Conservation (phyloP, 2,113 vertebrate genomes). For the Himantopus leucocephalus region DNA sequence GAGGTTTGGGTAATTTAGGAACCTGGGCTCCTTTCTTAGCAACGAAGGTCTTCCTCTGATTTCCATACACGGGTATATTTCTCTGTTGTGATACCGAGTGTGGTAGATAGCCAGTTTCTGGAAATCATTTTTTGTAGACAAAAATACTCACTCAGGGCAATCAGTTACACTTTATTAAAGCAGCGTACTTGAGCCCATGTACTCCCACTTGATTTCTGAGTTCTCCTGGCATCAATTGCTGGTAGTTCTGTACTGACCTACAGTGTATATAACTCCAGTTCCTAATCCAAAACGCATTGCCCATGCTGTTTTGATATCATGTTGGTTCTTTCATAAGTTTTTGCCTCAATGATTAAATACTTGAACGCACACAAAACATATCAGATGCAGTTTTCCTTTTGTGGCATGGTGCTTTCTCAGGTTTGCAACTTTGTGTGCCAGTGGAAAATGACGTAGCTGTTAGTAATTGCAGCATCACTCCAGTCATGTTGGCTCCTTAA, state of each 20-base stretch:
- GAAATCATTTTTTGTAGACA: not conserved
- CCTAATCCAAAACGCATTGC: not conserved
- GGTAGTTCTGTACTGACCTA: not conserved
- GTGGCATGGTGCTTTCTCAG: not conserved
- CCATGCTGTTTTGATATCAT: not conserved
- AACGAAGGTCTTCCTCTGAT: not conserved
- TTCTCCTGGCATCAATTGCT: not conserved
- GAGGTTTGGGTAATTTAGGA: not conserved
- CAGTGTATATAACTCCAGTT: not conserved
- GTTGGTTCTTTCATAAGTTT: not conserved
- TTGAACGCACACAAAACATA: not conserved
- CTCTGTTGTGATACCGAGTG: not conserved
- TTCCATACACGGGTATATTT: not conserved
- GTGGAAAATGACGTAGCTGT: not conserved
- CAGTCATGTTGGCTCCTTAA: not conserved
- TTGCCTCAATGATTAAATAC: not conserved
- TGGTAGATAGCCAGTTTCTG: not conserved
- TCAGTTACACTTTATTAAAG: not conserved
- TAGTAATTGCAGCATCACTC: not conserved
- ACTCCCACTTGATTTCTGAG: not conserved
- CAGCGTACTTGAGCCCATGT: not conserved
- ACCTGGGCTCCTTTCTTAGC: not conserved
- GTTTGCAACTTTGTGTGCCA: not conserved
- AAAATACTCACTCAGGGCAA: not conserved
- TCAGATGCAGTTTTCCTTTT: not conserved